phyloP scores from a whole-genome alignment of 35 echinoderm and acorn worm genomes.

The Ophioderma brevispina region DNA sequence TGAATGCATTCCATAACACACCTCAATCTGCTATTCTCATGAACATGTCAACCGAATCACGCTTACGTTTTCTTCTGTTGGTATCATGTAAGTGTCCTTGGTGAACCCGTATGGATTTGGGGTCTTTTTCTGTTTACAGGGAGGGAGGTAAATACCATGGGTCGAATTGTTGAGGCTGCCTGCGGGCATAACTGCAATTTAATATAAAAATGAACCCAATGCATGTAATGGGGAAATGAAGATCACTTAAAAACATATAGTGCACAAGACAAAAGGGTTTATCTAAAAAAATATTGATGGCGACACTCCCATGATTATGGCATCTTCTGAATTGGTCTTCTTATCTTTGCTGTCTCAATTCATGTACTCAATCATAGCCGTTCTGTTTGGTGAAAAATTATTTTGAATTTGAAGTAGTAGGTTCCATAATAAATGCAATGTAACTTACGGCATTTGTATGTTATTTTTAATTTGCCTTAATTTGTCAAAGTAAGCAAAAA shows the following conservation, averaged over 20 bases:
- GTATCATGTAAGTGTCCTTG: slow-evolving; percentile 70
- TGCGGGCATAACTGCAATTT: slow-evolving; percentile 78
- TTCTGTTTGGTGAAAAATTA: too few relatives aligned
- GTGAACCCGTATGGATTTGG: slow-evolving; percentile 68
- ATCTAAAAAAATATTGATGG: too few relatives aligned
- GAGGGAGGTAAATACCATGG: slow-evolving; percentile 80
- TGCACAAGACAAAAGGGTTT: too few relatives aligned
- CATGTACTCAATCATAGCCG: too few relatives aligned
- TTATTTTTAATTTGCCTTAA: too few relatives aligned
- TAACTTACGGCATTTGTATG: too few relatives aligned
- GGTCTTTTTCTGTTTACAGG: slow-evolving; percentile 72
- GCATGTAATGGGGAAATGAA: background rate
- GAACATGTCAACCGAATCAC: slow-evolving; percentile 91
- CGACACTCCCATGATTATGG: too few relatives aligned
- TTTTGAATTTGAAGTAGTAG: too few relatives aligned
- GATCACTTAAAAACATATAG: background rate
- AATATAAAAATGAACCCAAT: background rate
- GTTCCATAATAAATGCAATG: too few relatives aligned
- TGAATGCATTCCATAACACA: slow-evolving; percentile 82
- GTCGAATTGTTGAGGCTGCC: slow-evolving; percentile 84
- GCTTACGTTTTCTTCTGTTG: slow-evolving; percentile 82
- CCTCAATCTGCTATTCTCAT: slow-evolving; percentile 90
- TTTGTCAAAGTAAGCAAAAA: too few relatives aligned
- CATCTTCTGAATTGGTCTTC: too few relatives aligned
- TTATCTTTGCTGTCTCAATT: too few relatives aligned